phyloP scores from a whole-genome alignment of 2,888 invertebrate species.

The Pilophorus perplexus region DNA sequence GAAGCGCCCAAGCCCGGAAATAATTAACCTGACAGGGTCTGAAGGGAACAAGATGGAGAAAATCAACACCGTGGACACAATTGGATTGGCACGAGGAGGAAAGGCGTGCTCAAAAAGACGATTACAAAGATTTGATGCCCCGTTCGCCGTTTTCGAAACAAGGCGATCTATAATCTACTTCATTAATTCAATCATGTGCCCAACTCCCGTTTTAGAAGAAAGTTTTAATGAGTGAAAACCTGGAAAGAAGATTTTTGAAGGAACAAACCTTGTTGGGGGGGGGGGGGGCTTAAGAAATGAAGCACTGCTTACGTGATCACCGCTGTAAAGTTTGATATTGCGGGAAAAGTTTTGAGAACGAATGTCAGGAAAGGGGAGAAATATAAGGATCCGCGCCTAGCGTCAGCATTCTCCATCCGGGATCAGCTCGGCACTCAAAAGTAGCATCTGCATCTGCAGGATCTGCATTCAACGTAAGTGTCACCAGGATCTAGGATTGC shows the following conservation, averaged over 20 bases:
- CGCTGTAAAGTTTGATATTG: too few species aligned
- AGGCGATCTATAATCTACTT: constrained; percentile 29
- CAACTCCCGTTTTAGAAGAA: constrained; percentile 9
- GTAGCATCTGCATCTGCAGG: too few species aligned
- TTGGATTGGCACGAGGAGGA: constrained; percentile 28
- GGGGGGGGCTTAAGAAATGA: too few species aligned
- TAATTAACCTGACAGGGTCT: constrained; percentile 38
- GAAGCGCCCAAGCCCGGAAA: constrained; percentile 2
- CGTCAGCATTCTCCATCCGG: too few species aligned
- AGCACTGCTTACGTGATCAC: too few species aligned
- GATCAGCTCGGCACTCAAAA: too few species aligned
- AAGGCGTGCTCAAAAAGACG: constrained; percentile 1
- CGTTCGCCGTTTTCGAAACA: constrained; percentile 31
- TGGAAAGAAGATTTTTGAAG: constrained; percentile 33
- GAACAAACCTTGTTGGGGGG: too few species aligned
- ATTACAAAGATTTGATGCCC: constrained; percentile 34
- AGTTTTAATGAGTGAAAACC: constrained; percentile 35
- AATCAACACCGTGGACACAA: constrained; percentile 34
- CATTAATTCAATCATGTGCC: constrained; percentile 35
- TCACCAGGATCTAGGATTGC: too few species aligned
- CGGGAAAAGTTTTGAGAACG: too few species aligned
- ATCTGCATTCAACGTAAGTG: too few species aligned
- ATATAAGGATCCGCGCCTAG: too few species aligned
- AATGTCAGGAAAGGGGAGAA: too few species aligned
- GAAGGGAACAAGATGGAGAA: constrained; percentile 31